Conservation (phyloP, 2,888 invertebrate species). For the Cosmorhoe ocellata region DNA sequence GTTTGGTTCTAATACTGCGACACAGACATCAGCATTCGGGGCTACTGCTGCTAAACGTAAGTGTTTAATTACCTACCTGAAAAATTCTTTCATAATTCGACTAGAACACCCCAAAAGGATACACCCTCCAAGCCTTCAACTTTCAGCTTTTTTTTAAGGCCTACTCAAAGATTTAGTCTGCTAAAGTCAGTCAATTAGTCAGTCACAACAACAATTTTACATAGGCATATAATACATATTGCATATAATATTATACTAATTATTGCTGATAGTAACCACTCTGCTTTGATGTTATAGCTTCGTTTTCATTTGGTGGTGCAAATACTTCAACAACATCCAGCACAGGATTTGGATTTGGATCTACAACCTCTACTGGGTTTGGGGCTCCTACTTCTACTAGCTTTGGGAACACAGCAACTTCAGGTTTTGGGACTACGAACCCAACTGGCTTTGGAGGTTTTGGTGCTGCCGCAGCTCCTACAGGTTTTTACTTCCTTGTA, state of each 20-base stretch:
- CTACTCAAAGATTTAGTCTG: too few relatives aligned
- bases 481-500: conserved; percentile 43
- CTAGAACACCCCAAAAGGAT: too few relatives aligned
- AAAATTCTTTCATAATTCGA: too few relatives aligned
- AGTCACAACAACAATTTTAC: too few relatives aligned
- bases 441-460: conserved; percentile 65
- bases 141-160: too few relatives aligned
- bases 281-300: conserved; percentile 47
- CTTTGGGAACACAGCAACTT: conserved; percentile 49
- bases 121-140: too few relatives aligned
- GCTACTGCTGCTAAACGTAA: conserved; percentile 81
- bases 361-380: conserved; percentile 62
- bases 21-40: conserved; percentile 70
- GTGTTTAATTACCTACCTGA: conserved; percentile 39
- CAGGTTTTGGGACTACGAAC: conserved; percentile 57
- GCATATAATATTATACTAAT: too few relatives aligned
- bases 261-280: too few relatives aligned
- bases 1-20: conserved; percentile 61
- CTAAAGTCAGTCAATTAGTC: too few relatives aligned
- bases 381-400: conserved; percentile 46
- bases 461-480: conserved; percentile 63
- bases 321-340: conserved; percentile 77
- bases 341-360: conserved; percentile 71
- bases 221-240: too few relatives aligned
- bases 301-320: conserved; percentile 77